Conservation (phyloP, 2,888 invertebrate genomes). For the Pachydiplax longipennis region DNA sequence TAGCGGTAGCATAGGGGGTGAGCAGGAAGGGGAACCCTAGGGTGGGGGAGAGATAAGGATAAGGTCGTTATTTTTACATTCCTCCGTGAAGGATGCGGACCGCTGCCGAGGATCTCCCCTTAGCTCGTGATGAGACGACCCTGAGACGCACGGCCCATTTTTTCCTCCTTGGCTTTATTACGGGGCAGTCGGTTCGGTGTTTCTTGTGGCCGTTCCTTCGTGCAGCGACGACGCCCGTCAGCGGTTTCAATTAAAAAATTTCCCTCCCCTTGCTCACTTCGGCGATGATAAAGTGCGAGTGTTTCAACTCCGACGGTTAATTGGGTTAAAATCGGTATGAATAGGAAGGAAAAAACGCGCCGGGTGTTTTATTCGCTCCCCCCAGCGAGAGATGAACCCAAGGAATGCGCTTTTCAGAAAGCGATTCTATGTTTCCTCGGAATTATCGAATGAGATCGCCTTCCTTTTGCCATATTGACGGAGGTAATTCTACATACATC, state of each 20-base stretch:
- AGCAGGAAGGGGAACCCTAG: background rate
- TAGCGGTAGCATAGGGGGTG: background rate
- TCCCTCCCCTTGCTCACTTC: background rate
- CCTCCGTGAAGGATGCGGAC: constrained; percentile 8
- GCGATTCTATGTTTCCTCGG: too few species aligned
- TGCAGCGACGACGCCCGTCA: background rate
- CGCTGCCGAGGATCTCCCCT: constrained; percentile 2
- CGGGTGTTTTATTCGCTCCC: too few species aligned
- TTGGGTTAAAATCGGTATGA: too few species aligned
- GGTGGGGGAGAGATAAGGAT: background rate
- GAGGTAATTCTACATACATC: too few species aligned
- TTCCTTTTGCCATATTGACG: too few species aligned
- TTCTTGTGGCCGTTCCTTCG: background rate
- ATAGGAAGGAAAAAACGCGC: too few species aligned
- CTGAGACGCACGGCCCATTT: background rate
- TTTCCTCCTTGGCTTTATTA: background rate
- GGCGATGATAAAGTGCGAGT: too few species aligned
- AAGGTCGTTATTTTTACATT: constrained; percentile 15
- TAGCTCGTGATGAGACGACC: background rate
- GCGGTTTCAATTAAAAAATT: background rate
- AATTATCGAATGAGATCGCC: too few species aligned
- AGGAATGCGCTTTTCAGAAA: too few species aligned
- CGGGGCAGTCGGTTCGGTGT: background rate
- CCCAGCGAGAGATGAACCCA: too few species aligned
- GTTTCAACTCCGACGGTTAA: too few species aligned